phyloP scores from a whole-genome alignment of 2,113 vertebrate species.

The Orthonyx spaldingii region DNA sequence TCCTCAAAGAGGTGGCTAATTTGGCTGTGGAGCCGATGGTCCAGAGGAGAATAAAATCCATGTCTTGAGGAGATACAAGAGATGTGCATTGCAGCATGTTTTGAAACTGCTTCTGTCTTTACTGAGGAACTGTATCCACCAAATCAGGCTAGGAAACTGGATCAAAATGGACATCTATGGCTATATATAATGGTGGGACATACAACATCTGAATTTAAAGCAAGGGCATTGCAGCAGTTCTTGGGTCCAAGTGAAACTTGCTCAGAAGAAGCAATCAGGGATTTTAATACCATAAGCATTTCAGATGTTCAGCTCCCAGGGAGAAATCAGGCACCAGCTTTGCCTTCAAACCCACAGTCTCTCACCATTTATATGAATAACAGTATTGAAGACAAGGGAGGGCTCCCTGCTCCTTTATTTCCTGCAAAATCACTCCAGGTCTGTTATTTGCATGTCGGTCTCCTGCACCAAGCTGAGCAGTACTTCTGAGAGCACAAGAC shows the following conservation, averaged over 20 bases:
- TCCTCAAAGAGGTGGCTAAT: neutral
- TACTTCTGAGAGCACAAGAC: neutral
- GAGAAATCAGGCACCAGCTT: neutral
- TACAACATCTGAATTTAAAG: neutral
- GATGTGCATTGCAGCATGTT: neutral
- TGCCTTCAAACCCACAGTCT: neutral
- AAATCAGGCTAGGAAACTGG: neutral
- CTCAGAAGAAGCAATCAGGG: neutral
- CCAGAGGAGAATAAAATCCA: neutral
- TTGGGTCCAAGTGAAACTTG: neutral
- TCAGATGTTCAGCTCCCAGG: neutral
- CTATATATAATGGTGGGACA: neutral
- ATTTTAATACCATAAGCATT: neutral
- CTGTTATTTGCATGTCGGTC: neutral
- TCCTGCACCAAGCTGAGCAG: neutral
- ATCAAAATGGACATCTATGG: neutral
- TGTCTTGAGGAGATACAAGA: neutral
- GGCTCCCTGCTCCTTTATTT: neutral
- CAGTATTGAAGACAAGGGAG: neutral
- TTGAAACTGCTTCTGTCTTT: neutral
- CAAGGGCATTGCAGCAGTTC: neutral
- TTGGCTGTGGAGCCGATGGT: neutral
- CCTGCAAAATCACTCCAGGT: neutral
- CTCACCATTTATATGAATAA: neutral
- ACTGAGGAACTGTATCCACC: neutral